Percentiles rank a stretch among this genome's conserved stretches.
phyloP scores from a whole-genome alignment of 30 jellyfish, hydroid and myxozoan species.

The Hydractinia echinata region DNA sequence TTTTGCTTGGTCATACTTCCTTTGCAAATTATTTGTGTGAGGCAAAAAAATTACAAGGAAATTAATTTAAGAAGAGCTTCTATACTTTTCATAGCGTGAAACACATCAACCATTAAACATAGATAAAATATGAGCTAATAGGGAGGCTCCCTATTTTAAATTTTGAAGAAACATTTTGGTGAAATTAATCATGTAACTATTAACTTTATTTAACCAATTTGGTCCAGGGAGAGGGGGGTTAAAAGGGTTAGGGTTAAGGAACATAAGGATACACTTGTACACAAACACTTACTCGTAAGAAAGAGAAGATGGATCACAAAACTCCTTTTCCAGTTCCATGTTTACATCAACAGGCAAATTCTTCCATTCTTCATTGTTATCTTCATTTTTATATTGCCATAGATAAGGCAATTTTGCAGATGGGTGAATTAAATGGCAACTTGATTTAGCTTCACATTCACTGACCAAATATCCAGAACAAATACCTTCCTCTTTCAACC shows the following conservation, averaged over 20 bases:
- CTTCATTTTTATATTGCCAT: neutral
- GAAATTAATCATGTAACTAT: no score
- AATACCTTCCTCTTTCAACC: neutral
- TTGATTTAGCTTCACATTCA: neutral
- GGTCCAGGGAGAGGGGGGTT: neutral
- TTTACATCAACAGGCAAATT: neutral
- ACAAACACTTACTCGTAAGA: neutral
- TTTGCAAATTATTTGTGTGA: no score
- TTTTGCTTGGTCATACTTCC: no score
- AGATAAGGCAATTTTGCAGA: neutral
- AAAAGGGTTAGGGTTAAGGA: neutral
- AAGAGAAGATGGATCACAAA: slow-evolving; percentile 3
- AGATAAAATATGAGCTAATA: no score
- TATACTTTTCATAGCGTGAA: no score
- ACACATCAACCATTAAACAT: no score
- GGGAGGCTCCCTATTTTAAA: no score
- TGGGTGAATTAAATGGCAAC: neutral
- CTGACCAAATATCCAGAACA: neutral
- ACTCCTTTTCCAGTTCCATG: neutral
- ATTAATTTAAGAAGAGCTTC: no score
- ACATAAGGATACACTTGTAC: neutral
- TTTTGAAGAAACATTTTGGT: no score
- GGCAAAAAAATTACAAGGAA: no score
- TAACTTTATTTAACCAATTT: no score
- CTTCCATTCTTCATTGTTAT: neutral